Evolutionary conservation across 2,888 invertebrate genomes (phyloP), one percentile per base, ranked within the genome.

Genomic region (Caenorhabditis sp.): DNA sequence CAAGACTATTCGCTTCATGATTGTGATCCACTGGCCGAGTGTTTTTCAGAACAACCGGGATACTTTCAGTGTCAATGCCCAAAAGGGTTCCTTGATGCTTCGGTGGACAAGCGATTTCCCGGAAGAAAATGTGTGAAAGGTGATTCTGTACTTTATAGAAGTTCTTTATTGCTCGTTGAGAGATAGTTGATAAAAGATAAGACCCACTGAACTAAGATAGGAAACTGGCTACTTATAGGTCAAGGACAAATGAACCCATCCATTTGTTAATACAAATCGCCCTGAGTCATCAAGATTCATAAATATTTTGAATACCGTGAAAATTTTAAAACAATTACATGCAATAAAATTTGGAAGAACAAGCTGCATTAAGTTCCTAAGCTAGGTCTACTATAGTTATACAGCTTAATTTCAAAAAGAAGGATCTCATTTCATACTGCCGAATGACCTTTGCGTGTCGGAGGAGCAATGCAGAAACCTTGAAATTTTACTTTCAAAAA

Each of bases 1-100:
- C 86, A 90, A 65, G 91, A 92, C 79, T 89, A 89, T 79, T 88
- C 90, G 0, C 85, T 91, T 32, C 89, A 92, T 79, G 91, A 91
- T 81, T 91, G 91, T 69, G 90, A 91, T 62, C 67, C 87, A 9
- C 80, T 90, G 26, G 92, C 91, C 22, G 89, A 90, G 70, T 91
- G 91, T 71, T 76, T 85, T 61, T 89, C 88, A 53, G 89, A 89
- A 58, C 87, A 89, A 65, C 90, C 90, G 28, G 92, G 91, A 24
- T 91, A 88, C 77, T 91, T 91, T 84, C 87, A 90, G 62, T 87
- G 87, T 60, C 80, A 80, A 32, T 91, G 91, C 72, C 91, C 91
- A 20, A 68, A 78, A 20, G 91, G 91, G 28, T 92, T 89, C 80
- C 83, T 85, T 53, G 91, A 91, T 78, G 58, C 85, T 4, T 87